Percentiles rank a stretch among this genome's conserved stretches.
Evolutionary conservation across 2,888 invertebrate species (phyloP).

Genomic region (Anoplius nigerrimus): DNA sequence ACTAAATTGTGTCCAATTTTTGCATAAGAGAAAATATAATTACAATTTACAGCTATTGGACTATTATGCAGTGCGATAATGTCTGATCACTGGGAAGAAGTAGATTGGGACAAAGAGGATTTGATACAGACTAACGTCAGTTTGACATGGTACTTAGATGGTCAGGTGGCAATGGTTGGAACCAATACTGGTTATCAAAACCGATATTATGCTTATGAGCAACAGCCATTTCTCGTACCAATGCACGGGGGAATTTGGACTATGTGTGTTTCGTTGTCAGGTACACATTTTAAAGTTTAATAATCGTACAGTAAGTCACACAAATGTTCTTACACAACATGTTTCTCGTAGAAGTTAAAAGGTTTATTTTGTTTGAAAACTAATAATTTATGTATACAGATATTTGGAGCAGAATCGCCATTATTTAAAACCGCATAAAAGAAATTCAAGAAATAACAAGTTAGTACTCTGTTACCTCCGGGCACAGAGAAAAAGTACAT

Average conservation of each 20-base stretch:
- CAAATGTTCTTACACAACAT: too few relatives aligned
- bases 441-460: too few relatives aligned
- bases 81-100: slow-evolving; percentile 94
- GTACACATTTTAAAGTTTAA: slow-evolving; percentile 73
- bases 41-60: slow-evolving; percentile 77
- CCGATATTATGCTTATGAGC: slow-evolving; percentile 49
- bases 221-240: slow-evolving; percentile 84
- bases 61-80: slow-evolving; percentile 91
- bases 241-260: slow-evolving; percentile 96
- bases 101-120: slow-evolving; percentile 84
- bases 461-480: too few relatives aligned
- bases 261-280: slow-evolving; percentile 87
- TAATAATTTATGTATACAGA: too few relatives aligned
- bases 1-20: too few relatives aligned
- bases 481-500: too few relatives aligned
- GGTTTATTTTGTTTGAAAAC: too few relatives aligned
- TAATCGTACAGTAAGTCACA: too few relatives aligned
- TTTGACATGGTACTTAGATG: slow-evolving; percentile 85
- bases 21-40: too few relatives aligned
- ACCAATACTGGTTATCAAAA: slow-evolving; percentile 47
- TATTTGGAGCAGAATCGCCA: too few relatives aligned
- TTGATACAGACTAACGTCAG: slow-evolving; percentile 80
- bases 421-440: too few relatives aligned
- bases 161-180: slow-evolving; percentile 82
- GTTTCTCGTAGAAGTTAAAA: too few relatives aligned